Percentiles rank a stretch among this genome's conserved stretches.
Conservation (phyloP, 1,140 invertebrate species). For the Bombus terrestris region DNA sequence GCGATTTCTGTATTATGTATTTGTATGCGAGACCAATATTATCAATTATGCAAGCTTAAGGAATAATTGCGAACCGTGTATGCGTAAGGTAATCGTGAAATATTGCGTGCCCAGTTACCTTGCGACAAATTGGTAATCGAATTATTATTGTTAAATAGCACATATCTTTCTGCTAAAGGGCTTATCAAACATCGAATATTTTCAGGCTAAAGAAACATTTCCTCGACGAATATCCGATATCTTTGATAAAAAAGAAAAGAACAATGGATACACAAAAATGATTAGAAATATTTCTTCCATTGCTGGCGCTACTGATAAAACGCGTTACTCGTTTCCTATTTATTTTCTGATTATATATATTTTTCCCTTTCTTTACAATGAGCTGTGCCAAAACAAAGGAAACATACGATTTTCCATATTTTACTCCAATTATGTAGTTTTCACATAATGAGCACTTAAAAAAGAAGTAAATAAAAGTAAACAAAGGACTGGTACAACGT, state of each 20-base stretch:
- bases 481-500: constrained; percentile 63
- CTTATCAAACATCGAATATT: constrained; percentile 64
- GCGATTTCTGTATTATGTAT: constrained; percentile 62
- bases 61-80: constrained; percentile 34
- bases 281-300: constrained; percentile 57
- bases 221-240: constrained; percentile 3
- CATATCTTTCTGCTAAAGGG: constrained; percentile 59
- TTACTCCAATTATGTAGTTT: constrained; percentile 55
- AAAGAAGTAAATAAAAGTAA: constrained; percentile 45
- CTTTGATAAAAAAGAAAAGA: not conserved
- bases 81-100: constrained; percentile 28
- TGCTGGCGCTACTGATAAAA: constrained; percentile 44
- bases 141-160: constrained; percentile 56
- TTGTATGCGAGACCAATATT: constrained; percentile 58
- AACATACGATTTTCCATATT: constrained; percentile 42
- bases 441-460: constrained; percentile 51
- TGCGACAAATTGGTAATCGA: constrained; percentile 43
- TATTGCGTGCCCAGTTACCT: constrained; percentile 44
- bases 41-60: constrained; percentile 45
- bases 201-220: constrained; percentile 40
- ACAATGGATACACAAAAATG: constrained; percentile 13
- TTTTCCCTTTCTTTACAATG: constrained; percentile 50
- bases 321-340: constrained; percentile 44
- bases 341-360: constrained; percentile 27
- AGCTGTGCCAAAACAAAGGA: constrained; percentile 76